Evolutionary conservation across 1,140 invertebrate genomes (phyloP), one percentile per base, ranked within the genome.

Genomic region (Macrobrachium nipponense): DNA sequence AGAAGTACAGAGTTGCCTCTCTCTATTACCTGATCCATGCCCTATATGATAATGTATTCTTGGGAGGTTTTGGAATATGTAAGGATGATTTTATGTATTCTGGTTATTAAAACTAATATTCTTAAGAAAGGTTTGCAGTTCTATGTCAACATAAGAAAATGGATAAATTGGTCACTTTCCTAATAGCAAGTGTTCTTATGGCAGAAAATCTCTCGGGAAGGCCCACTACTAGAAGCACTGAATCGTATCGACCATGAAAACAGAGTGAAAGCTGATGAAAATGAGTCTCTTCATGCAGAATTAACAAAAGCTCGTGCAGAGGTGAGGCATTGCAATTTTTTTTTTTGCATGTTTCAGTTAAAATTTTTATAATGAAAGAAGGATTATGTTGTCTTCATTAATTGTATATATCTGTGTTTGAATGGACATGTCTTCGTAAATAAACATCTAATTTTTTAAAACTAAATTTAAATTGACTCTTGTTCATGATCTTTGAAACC

Each of bases 131-230:
- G 51, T 51, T 8, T 51, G 51, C 12, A 51, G 51, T 51, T 51
- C 51, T n/a, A n/a, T n/a, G 12, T 51, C 51, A 51, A 12, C 2
- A 51, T 51, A n/a, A n/a, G n/a, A 12, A 51, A 10, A 51, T 8
- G 51, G 51, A 51, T 51, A 6, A 51, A 51, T 51, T 12, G n/a
- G 51, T 51, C 51, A 51, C 5, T 2, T 51, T 51, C 51, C 51
- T 51, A 51, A 51, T 51, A 10, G 8, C 12, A 7, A 51, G 51
- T 51, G 3, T 51, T 51, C 12, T 51, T 10, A 8, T 51, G 51
- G 51, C 84, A 86, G 84, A 86, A 86, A 86, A 2, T 80, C 23
- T 86, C 84, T 10, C 77, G 84, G 17, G 84, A 86, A 51, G 43
- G 20, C 20, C 84, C 84, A n/a, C 72, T 86, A n/a, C 23, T 86